Evolutionary conservation across 35 echinoderm and acorn worm genomes (phyloP).

Genomic region (Lytechinus variegatus): DNA sequence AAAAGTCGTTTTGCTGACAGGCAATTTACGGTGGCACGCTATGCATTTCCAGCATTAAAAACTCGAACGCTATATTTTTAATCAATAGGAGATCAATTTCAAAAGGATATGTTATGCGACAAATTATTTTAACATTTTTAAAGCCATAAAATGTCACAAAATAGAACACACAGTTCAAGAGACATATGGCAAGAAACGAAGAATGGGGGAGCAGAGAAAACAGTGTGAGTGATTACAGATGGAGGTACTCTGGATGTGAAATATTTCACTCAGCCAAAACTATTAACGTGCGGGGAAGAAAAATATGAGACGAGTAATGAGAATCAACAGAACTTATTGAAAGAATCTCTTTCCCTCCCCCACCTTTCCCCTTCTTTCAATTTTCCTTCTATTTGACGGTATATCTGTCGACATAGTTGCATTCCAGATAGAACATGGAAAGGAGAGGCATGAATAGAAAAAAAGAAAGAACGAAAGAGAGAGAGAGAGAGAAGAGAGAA

Average conservation of each 20-base stretch:
- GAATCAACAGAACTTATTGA: constrained; percentile 38
- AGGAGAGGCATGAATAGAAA: not conserved
- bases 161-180: not conserved
- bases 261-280: constrained; percentile 30
- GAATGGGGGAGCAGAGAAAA: not conserved
- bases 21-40: not conserved
- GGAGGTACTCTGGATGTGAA: not conserved
- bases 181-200: not conserved
- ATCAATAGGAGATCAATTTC: not conserved
- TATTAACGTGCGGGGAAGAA: constrained; percentile 30
- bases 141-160: not conserved
- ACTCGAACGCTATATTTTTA: not conserved
- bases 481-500: not conserved
- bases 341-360: not conserved
- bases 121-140: not conserved
- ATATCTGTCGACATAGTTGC: not conserved
- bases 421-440: not conserved
- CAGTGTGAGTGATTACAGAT: constrained; percentile 38
- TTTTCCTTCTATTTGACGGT: not conserved
- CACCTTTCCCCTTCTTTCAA: not conserved
- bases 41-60: not conserved
- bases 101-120: not conserved
- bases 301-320: constrained; percentile 41
- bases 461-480: not conserved
- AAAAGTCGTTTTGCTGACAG: not conserved